A percentile compares a stretch with the other conserved stretches of the same genome.
These are phyloP conservation scores for Sparidentex hasta DNA, from an alignment of 2,797 vertebrate genomes.

Conservation along the genomic window DNA sequence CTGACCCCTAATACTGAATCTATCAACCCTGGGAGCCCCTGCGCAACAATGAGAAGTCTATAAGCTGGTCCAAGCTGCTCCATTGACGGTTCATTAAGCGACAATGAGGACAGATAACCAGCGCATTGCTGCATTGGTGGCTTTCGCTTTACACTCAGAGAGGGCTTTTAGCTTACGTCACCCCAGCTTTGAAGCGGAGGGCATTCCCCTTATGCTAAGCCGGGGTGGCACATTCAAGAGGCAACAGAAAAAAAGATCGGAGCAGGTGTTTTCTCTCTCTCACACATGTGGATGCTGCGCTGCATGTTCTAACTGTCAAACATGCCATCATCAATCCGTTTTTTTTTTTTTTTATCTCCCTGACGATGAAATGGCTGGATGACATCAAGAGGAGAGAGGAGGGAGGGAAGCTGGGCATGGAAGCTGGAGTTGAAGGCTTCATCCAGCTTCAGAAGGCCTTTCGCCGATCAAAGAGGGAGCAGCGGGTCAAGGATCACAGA, in stretches of 20 bases:
- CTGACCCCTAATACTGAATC: constrained; percentile 78
- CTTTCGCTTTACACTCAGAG: constrained; percentile 70
- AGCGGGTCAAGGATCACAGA: constrained; percentile 64
- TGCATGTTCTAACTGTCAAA: constrained; percentile 55
- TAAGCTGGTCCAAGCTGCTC: constrained; percentile 79
- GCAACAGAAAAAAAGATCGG: constrained; percentile 25
- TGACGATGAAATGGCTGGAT: constrained; percentile 34
- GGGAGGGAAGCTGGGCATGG: constrained; percentile 32
- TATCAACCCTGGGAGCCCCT: constrained; percentile 73
- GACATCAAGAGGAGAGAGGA: constrained; percentile 53
- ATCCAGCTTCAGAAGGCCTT: constrained; percentile 56
- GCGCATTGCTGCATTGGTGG: constrained; percentile 69
- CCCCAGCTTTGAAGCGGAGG: constrained; percentile 69
- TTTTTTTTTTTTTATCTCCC: constrained; percentile 44
- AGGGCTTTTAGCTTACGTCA: constrained; percentile 78
- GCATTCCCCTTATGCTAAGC: constrained; percentile 57
- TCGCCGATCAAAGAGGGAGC: constrained; percentile 68
- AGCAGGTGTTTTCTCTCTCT: constrained; percentile 58
- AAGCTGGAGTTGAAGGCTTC: constrained; percentile 49
- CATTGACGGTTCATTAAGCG: constrained; percentile 86
- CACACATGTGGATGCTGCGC: constrained; percentile 24
- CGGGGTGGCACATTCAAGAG: constrained; percentile 28
- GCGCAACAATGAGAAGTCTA: constrained; percentile 73
- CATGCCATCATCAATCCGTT: constrained; percentile 3
- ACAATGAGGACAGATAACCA: constrained; percentile 83